Base-by-base conservation (phyloP, 2,888 invertebrate genomes). In the Sycophila texana region DNA sequence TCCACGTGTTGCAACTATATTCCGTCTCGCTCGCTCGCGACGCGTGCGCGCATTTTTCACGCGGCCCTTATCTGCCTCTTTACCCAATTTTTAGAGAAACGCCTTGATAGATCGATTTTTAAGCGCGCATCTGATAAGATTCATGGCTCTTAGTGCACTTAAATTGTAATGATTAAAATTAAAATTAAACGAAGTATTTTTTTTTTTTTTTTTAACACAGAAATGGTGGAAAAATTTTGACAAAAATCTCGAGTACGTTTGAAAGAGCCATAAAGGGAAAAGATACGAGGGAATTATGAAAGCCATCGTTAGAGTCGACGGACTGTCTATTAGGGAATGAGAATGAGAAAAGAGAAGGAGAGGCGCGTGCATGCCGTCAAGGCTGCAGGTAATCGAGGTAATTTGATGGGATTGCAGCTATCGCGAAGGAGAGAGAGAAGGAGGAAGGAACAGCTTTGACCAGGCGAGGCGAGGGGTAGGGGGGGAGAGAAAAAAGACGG, bases 391-490 rank as follows among this genome's bases (percentile, higher is more conserved):
- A 87, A 86, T 87, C 86, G 85, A 83, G 84, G 83, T 86, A 87
- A 87, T 87, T 86, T 86, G 83, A 86, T 85, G 86, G 86, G 84
- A 86, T 86, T 85, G 85, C 82, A 82, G 83, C 83, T 84, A 84
- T 84, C 83, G 82, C 68, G 77, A 81, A 78, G 75, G 74, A 75
- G 72, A 82, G 74, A 14, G 58, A 78, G 26, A 70, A 30, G 63
- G 72, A 80, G 70, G 77, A 30, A 58, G 61, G 60, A 75, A 63
- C 39, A 39, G 39, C 39, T 39, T 39, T 39, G 63, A 63, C 47
- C 63, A 13, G 18, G 20, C 47, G 63, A 63, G 12, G 49, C 47
- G 66, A 57, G 61, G 26, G 65, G 51, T 47, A 66, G 71, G 53
- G 51, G 53, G 51, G 26, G 20, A 51, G 49, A 68, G 79, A 81